A percentile compares a stretch with the other conserved stretches of the same genome.
phyloP scores from a whole-genome alignment of 1,140 invertebrate species.

The Drosophila cardini region DNA sequence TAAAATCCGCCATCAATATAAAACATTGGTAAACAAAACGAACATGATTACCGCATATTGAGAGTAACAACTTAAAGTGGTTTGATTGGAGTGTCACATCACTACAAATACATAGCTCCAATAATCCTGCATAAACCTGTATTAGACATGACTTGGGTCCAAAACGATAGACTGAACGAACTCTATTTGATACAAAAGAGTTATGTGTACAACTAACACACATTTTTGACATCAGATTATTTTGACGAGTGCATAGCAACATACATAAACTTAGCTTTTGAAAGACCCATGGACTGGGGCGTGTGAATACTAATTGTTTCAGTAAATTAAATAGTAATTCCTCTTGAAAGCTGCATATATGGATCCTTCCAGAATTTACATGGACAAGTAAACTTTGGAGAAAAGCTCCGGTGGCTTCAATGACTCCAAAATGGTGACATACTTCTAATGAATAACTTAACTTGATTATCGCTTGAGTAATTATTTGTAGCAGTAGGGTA shows the following conservation, averaged over 20 bases:
- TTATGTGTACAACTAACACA: constrained; percentile 60
- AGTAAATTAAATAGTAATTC: constrained; percentile 58
- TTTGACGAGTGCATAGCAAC: constrained; percentile 38
- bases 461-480: constrained; percentile 58
- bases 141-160: constrained; percentile 68
- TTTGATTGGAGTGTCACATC: constrained; percentile 36
- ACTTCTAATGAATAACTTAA: constrained; percentile 71
- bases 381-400: constrained; percentile 53
- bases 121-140: constrained; percentile 72
- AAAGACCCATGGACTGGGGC: constrained; percentile 75
- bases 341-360: not conserved
- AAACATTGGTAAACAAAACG: constrained; percentile 74
- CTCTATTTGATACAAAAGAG: constrained; percentile 68
- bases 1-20: constrained; percentile 65
- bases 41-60: constrained; percentile 68
- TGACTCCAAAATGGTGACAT: constrained; percentile 62
- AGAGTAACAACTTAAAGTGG: constrained; percentile 63
- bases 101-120: constrained; percentile 69
- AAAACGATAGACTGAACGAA: constrained; percentile 70
- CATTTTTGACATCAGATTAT: constrained; percentile 47
- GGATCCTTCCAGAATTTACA: not conserved
- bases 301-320: constrained; percentile 69
- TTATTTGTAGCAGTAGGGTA: constrained; percentile 56
- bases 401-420: constrained; percentile 61
- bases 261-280: constrained; percentile 63